These are phyloP conservation scores for Mythimna ferrago DNA, from an alignment of 2,888 invertebrate species.

Conservation along the genomic window DNA sequence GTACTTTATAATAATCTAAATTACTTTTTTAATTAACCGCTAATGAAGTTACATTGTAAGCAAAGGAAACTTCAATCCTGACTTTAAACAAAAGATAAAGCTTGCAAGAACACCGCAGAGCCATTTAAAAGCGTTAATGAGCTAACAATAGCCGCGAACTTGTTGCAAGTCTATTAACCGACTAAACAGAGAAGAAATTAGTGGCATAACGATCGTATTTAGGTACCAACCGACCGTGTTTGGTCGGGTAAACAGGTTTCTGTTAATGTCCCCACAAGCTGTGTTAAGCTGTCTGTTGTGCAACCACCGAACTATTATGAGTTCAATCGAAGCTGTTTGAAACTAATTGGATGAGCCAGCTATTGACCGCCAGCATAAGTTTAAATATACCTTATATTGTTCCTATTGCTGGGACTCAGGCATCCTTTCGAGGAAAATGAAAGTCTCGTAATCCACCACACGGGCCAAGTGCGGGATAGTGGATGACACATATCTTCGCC, in stretches of 20 bases:
- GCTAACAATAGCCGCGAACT: constrained; percentile 59
- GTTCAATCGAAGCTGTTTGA: constrained; percentile 22
- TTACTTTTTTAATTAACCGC: constrained; percentile 8
- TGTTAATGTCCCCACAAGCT: constrained; percentile 53
- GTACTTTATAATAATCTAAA: neutral
- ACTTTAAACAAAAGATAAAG: constrained; percentile 17
- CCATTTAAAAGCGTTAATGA: constrained; percentile 55
- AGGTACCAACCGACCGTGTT: constrained; percentile 36
- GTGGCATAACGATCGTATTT: constrained; percentile 50
- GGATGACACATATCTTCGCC: no score
- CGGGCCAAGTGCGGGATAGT: no score
- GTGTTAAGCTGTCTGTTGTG: constrained; percentile 45
- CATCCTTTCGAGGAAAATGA: no score
- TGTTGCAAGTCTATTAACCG: constrained; percentile 60
- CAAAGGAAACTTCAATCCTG: neutral
- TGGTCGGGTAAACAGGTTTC: constrained; percentile 47
- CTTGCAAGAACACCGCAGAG: constrained; percentile 21
- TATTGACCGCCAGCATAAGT: neutral
- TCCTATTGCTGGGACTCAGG: no score
- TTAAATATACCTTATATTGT: no score
- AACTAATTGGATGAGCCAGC: neutral
- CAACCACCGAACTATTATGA: constrained; percentile 46
- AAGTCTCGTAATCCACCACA: no score
- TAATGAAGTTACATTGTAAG: neutral
- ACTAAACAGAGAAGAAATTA: constrained; percentile 59